A percentile compares a stretch with the other conserved stretches of the same genome.
phyloP scores from a whole-genome alignment of 2,888 invertebrate species.

The Platycnemis pennipes region DNA sequence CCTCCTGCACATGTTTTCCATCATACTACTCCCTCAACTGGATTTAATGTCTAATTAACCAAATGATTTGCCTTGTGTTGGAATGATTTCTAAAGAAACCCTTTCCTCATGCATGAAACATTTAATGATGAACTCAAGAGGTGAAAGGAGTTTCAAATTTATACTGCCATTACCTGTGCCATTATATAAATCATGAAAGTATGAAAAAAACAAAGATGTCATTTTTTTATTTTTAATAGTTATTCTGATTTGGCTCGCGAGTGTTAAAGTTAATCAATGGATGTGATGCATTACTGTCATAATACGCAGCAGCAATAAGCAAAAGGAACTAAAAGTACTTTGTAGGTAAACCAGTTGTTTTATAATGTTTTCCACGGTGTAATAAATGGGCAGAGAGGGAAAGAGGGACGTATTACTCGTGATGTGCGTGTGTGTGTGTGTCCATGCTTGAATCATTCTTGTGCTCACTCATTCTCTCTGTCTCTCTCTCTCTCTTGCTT shows the following conservation, averaged over 20 bases:
- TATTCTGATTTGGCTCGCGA: slow-evolving; percentile 46
- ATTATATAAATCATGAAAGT: slow-evolving; percentile 70
- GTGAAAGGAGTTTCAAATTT: slow-evolving; percentile 71
- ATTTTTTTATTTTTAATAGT: slow-evolving; percentile 58
- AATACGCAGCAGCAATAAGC: slow-evolving; percentile 62
- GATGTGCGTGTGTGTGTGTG: slow-evolving; percentile 45
- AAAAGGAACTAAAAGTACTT: slow-evolving; percentile 44
- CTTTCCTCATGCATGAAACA: slow-evolving; percentile 38
- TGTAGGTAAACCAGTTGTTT: slow-evolving; percentile 59
- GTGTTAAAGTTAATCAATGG: slow-evolving; percentile 51
- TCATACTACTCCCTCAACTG: slow-evolving; percentile 56
- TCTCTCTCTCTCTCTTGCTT: slow-evolving; percentile 65
- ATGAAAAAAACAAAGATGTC: slow-evolving; percentile 49
- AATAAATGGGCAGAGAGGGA: slow-evolving; percentile 59
- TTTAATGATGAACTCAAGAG: slow-evolving; percentile 51
- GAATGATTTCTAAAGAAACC: slow-evolving; percentile 51
- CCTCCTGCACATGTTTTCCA: slow-evolving; percentile 48
- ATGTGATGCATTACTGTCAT: slow-evolving; percentile 65
- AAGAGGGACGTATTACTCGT: slow-evolving; percentile 57
- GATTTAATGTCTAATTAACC: slow-evolving; percentile 52
- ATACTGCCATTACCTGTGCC: slow-evolving; percentile 73
- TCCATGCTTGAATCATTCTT: slow-evolving; percentile 59
- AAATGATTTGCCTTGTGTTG: slow-evolving; percentile 38
- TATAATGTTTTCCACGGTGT: slow-evolving; percentile 50
- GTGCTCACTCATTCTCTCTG: slow-evolving; percentile 67